Evolutionary conservation across 2,113 vertebrate species (phyloP), one percentile per base, ranked within the genome.

Genomic region (Nettapus auritus): DNA sequence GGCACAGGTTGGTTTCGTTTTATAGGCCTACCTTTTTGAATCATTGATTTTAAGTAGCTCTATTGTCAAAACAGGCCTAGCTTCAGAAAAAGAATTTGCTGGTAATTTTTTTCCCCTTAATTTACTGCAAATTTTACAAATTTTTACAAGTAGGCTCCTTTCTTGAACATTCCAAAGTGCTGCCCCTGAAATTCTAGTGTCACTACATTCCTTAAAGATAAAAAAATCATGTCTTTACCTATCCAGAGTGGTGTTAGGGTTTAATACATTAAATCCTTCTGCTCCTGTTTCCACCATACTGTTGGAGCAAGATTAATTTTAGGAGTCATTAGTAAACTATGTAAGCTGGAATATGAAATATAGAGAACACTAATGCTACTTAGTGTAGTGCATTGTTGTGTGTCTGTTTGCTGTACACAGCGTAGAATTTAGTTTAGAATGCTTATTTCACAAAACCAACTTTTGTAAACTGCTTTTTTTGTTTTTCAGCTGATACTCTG

Each of bases 1-100:
- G 99, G 98, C 86, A 99, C 99, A 92, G 99, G 99, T 99, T 96
- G 88, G 97, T 93, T 91, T 93, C 50, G 38, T 40, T 71, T 68
- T 66, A 28, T 74, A 21, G 42, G 6, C 46, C n/a, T 92, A 3
- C 9, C 13, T 71, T 80, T 26, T 50, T 62, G 23, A 63, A 1
- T 36, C 50, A 33, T 52, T 83, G 9, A 15, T 78, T 63, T 26
- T 22, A 34, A 55, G 25, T n/a, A 86, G 31, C 31, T 67, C 33
- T 31, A 3, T 11, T 46, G 60, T 78, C 40, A 79, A 90, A 33
- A 12, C 55, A 52, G 55, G 56, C 28, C 23, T 79, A 21, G 14
- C 25, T 62, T 88, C 16, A 29, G n/a, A 8, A 29, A 38, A 57
- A 46, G 31, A 66, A 57, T 62, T 73, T 38, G 4, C 12, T 34